These are phyloP conservation scores for Lymantria dispar DNA, from an alignment of 2,888 invertebrate genomes.

Conservation along the genomic window DNA sequence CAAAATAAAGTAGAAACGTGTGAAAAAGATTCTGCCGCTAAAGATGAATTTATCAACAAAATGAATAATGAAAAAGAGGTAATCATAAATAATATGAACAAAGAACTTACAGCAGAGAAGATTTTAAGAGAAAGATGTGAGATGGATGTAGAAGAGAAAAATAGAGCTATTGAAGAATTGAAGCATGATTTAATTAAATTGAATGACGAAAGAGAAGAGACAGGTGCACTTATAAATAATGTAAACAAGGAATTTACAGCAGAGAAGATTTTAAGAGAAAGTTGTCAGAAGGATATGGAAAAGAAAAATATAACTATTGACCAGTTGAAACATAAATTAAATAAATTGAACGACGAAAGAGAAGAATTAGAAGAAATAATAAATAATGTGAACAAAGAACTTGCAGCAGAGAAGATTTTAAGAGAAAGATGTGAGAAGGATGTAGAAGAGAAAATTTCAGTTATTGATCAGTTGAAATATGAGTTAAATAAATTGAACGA, in stretches of 20 bases:
- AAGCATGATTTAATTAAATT: not conserved
- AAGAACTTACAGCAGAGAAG: conserved; percentile 43
- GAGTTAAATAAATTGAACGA: not conserved
- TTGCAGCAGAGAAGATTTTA: too few species aligned
- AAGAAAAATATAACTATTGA: conserved; percentile 28
- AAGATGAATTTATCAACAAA: conserved; percentile 29
- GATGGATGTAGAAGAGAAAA: not conserved
- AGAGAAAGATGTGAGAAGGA: not conserved
- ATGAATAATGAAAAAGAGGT: conserved; percentile 32
- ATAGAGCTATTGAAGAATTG: not conserved
- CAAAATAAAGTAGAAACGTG: conserved; percentile 29
- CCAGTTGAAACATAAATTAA: conserved; percentile 38
- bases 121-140: too few species aligned
- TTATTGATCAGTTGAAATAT: not conserved
- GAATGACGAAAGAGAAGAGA: conserved; percentile 9
- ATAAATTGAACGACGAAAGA: too few species aligned
- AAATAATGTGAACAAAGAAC: too few species aligned
- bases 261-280: not conserved
- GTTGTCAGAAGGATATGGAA: too few species aligned
- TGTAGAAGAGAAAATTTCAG: not conserved
- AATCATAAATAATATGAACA: conserved; percentile 37
- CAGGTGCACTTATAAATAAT: conserved; percentile 27
- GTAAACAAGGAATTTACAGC: conserved; percentile 30
- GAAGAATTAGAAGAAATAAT: too few species aligned
- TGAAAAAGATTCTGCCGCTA: conserved; percentile 39